These are phyloP conservation scores for Sycophila sp. DNA, from an alignment of 1,140 invertebrate species.

Conservation along the genomic window DNA sequence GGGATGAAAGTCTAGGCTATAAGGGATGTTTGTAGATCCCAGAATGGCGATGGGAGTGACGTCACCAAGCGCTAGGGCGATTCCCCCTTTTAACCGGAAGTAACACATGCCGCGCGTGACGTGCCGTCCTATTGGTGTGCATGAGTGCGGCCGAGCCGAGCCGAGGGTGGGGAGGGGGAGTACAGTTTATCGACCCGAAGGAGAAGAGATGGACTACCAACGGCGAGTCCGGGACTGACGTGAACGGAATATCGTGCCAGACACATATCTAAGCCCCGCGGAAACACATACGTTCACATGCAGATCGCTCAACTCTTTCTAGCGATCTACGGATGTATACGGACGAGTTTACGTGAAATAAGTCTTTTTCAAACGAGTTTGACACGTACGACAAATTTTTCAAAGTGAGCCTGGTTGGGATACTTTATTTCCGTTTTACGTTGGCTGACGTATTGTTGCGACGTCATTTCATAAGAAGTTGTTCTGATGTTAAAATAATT, in stretches of 20 bases:
- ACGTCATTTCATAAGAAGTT: too few relatives aligned
- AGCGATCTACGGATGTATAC: background rate
- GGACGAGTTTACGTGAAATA: too few relatives aligned
- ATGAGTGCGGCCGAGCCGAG: too few relatives aligned
- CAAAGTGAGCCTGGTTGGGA: too few relatives aligned
- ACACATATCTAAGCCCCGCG: background rate
- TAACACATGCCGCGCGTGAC: background rate
- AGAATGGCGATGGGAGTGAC: background rate
- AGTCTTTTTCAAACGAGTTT: too few relatives aligned
- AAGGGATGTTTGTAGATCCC: constrained; percentile 1
- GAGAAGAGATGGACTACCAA: constrained; percentile 8
- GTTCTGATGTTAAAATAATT: too few relatives aligned
- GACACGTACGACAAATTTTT: too few relatives aligned
- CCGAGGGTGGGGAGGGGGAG: too few relatives aligned
- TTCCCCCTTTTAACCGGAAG: background rate
- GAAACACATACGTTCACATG: background rate
- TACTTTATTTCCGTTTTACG: too few relatives aligned
- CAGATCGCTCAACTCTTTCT: too few relatives aligned
- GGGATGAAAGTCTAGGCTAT: background rate
- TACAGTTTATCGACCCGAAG: background rate
- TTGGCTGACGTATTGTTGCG: too few relatives aligned
- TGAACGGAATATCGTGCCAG: constrained; percentile 3
- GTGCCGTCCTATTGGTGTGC: too few relatives aligned
- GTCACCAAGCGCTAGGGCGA: background rate
- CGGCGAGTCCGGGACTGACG: background rate